Percentiles rank a stretch among this genome's conserved stretches.
These are phyloP conservation scores for Bugulina stolonifera DNA, from an alignment of 2,888 invertebrate genomes.

Conservation along the genomic window DNA sequence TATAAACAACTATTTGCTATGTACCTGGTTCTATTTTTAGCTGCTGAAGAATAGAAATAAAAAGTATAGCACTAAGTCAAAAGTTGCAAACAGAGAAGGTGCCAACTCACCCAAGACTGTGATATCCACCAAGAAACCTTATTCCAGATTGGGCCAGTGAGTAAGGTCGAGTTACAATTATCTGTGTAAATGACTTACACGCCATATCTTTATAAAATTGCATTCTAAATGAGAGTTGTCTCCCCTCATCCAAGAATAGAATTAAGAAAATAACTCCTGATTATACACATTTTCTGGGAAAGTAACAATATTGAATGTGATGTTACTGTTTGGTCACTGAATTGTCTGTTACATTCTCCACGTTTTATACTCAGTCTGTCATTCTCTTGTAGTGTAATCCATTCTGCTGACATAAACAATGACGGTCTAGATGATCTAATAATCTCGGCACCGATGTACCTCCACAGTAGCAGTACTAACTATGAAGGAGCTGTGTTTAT, in stretches of 20 bases:
- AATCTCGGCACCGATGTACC: slow-evolving; percentile 42
- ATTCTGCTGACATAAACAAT: slow-evolving; percentile 40
- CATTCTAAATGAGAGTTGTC: neutral
- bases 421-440: slow-evolving; percentile 44
- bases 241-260: neutral
- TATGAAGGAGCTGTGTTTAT: slow-evolving; percentile 44
- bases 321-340: too few relatives aligned
- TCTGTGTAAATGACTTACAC: too few relatives aligned
- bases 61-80: too few relatives aligned
- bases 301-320: too few relatives aligned
- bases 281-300: too few relatives aligned
- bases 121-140: neutral
- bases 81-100: too few relatives aligned
- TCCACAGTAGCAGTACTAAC: slow-evolving; percentile 32
- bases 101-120: neutral
- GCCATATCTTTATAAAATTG: too few relatives aligned
- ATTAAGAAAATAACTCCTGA: too few relatives aligned
- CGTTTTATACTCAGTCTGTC: too few relatives aligned
- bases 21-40: neutral
- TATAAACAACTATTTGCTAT: too few relatives aligned
- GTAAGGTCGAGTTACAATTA: too few relatives aligned
- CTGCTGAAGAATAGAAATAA: neutral
- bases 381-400: slow-evolving; percentile 36
- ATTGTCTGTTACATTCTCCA: too few relatives aligned
- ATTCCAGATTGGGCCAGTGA: slow-evolving; percentile 3